Percentiles rank a stretch among this genome's conserved stretches.
phyloP scores from a whole-genome alignment of 2,888 invertebrate genomes.

The Limnephilus rhombicus region DNA sequence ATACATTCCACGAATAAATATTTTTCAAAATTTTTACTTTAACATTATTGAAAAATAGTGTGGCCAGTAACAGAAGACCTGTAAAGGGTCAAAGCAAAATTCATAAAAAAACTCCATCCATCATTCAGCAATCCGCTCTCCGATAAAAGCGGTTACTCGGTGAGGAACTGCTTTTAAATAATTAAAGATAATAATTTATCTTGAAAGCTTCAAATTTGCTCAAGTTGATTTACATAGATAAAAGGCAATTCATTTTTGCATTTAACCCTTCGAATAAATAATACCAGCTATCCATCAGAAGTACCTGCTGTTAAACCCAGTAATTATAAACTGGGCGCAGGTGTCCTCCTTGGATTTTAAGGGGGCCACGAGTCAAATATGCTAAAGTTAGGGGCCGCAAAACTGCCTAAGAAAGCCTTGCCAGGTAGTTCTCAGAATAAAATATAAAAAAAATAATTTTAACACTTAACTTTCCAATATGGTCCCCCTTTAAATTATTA shows the following conservation, averaged over 20 bases:
- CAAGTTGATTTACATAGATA: not conserved
- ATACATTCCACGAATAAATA: too few relatives aligned
- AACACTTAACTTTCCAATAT: too few relatives aligned
- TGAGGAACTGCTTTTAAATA: not conserved
- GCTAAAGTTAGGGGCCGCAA: not conserved
- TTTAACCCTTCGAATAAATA: not conserved
- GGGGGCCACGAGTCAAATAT: not conserved
- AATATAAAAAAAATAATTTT: too few relatives aligned
- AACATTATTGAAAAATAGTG: not conserved
- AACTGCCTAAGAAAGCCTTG: not conserved
- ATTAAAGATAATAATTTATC: not conserved
- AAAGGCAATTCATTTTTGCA: not conserved
- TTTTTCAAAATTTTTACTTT: not conserved
- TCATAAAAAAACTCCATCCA: not conserved
- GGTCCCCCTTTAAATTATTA: too few relatives aligned
- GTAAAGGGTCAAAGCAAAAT: not conserved
- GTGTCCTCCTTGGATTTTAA: not conserved
- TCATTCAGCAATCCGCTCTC: not conserved
- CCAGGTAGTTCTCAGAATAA: not conserved
- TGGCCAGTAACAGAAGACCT: not conserved
- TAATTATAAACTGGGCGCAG: not conserved
- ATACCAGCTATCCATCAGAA: not conserved
- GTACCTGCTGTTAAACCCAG: not conserved
- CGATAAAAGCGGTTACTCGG: not conserved
- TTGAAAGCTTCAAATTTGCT: not conserved